Conservation (phyloP, 2,113 vertebrate species). For the Emberiza fucata region DNA sequence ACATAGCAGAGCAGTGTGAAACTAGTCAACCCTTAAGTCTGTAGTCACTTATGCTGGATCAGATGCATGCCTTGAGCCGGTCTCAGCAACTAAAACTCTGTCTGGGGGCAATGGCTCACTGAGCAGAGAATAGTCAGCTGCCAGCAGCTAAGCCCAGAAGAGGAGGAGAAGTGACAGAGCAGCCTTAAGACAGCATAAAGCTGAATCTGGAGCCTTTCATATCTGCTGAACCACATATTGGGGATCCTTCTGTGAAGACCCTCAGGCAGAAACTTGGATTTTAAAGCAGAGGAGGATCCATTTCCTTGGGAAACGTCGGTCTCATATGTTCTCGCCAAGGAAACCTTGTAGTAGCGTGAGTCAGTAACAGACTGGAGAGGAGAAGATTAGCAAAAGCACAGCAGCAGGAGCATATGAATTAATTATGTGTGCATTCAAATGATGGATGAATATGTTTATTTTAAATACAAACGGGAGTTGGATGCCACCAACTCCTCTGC, state of each 20-base stretch:
- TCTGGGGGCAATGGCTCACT: neutral
- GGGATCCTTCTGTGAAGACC: neutral
- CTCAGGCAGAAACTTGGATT: neutral
- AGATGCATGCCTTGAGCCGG: neutral
- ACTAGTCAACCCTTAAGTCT: neutral
- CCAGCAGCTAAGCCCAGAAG: neutral
- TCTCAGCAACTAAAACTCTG: neutral
- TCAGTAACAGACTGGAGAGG: neutral
- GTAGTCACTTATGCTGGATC: neutral
- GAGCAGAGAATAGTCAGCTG: neutral
- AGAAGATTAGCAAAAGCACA: neutral
- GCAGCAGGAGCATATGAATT: neutral
- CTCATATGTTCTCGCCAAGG: neutral
- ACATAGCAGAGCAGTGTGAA: neutral
- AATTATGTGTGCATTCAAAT: slow-evolving; percentile 9
- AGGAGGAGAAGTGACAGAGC: neutral
- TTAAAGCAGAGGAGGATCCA: neutral
- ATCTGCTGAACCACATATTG: neutral
- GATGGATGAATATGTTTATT: slow-evolving; percentile 24
- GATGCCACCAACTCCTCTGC: neutral
- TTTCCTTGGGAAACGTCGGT: slow-evolving; percentile 44
- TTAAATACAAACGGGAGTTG: slow-evolving; percentile 29
- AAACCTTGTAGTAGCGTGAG: slow-evolving; percentile 6
- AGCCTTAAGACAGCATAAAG: neutral
- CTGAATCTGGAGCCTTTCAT: neutral